Evolutionary conservation across 2,888 invertebrate species (phyloP).

Genomic region (Panzeria rudis): DNA sequence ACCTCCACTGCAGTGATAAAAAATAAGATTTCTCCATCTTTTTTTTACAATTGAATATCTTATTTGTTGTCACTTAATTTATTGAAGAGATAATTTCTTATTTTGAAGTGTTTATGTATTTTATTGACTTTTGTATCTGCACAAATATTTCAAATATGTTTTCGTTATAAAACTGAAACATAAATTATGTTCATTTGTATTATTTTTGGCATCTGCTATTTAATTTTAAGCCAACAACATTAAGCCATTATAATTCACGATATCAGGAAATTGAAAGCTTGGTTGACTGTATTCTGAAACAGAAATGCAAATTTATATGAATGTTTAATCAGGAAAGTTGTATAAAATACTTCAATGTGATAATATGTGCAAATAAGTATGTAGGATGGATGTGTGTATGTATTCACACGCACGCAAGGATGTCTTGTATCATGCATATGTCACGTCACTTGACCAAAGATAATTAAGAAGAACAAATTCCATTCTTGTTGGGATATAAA

Average conservation of each 20-base stretch:
- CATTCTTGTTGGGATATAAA: background rate
- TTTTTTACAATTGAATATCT: no score
- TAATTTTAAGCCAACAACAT: slow-evolving; percentile 48
- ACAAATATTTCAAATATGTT: background rate
- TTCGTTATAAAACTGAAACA: slow-evolving; percentile 2
- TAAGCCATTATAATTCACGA: slow-evolving; percentile 23
- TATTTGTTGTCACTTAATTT: background rate
- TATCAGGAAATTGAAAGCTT: slow-evolving; percentile 39
- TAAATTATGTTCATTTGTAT: slow-evolving; percentile 21
- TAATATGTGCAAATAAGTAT: background rate
- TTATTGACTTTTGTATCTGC: background rate
- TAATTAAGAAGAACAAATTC: slow-evolving; percentile 59
- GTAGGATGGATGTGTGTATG: background rate
- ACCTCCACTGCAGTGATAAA: no score
- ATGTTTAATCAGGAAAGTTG: slow-evolving; percentile 34
- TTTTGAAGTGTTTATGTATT: background rate
- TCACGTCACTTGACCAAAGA: slow-evolving; percentile 53
- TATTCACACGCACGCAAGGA: background rate
- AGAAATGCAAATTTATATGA: slow-evolving; percentile 33
- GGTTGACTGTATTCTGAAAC: slow-evolving; percentile 9
- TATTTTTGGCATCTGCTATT: slow-evolving; percentile 44
- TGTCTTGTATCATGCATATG: slow-evolving; percentile 14
- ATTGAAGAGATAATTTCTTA: background rate
- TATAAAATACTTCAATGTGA: background rate
- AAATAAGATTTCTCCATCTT: no score